Evolutionary conservation across 1,140 invertebrate genomes (phyloP).

Genomic region (Laupala kohalensis): DNA sequence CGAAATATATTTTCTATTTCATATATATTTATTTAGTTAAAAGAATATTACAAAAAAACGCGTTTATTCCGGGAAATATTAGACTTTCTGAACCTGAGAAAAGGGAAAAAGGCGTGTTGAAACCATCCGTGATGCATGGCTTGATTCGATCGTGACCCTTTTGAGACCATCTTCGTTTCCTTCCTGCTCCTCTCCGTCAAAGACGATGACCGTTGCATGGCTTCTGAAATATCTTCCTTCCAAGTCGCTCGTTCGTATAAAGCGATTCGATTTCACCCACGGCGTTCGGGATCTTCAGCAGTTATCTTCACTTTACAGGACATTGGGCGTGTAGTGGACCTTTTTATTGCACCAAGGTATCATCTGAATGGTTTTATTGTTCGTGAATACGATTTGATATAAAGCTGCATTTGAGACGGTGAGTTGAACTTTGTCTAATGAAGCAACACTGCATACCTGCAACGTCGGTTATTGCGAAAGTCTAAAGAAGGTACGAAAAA

Average conservation of each 20-base stretch:
- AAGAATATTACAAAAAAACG: too few species aligned
- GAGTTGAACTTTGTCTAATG: background rate
- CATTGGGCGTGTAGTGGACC: background rate
- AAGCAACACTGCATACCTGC: background rate
- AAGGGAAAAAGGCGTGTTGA: too few species aligned
- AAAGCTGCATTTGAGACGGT: background rate
- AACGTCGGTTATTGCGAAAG: background rate
- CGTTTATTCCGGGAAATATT: too few species aligned
- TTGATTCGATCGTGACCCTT: background rate
- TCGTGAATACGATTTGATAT: background rate
- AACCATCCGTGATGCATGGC: too few species aligned
- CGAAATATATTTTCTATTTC: too few species aligned
- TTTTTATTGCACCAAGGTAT: background rate
- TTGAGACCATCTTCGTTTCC: background rate
- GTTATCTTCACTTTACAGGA: background rate
- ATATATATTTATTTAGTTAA: too few species aligned
- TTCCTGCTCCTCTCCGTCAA: background rate
- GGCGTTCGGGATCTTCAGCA: background rate
- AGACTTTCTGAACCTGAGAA: too few species aligned
- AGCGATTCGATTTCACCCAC: background rate
- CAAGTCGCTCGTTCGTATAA: background rate
- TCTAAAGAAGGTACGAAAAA: background rate
- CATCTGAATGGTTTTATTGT: background rate
- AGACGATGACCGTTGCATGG: background rate
- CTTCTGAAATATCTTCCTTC: background rate